Base-by-base conservation (phyloP, 2,113 vertebrate genomes). In the Morone chrysops region DNA sequence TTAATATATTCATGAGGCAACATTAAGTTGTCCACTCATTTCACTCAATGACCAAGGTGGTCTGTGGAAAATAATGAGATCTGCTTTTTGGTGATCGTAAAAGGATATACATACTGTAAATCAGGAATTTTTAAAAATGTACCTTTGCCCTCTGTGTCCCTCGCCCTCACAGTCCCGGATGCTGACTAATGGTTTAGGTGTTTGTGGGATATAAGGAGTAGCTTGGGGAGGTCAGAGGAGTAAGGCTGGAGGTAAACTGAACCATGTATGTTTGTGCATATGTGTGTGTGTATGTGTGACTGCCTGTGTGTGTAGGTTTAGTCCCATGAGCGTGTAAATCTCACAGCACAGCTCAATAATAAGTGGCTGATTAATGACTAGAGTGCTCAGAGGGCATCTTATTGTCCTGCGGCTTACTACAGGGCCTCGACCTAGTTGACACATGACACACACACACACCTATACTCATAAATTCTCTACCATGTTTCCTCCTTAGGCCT, bases 1-100 rank as follows among this genome's bases (percentile, higher is more conserved):
- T 82, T 84, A 92, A 92, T 87, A 91, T 66, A 91, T 92, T 89
- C 83, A 92, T 81, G 69, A 90, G 75, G 80, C 18, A 82, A 76
- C 76, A 68, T 73, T 66, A 80, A 85, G 82, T 67, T 38, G 75
- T 53, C 70, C 36, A 36, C 43, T 88, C 68, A 85, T 77, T 61
- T 63, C 22, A 75, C 62, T 76, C 62, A 70, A 43, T 4, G 31
- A 50, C 16, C 41, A 85, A 70, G 77, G 75, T 75, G 73, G 50
- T 60, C 13, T 59, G 40, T 66, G 71, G 40, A 36, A 81, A 75
- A 70, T 70, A 80, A 82, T 53, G 62, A 62, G 41, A 82, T 79
- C 57, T 71, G 54, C 57, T 70, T 69, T 76, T 79, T 84, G 67
- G 71, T 75, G 74, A 81, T 54, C 31, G 59, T 68, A 31, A 83